These are phyloP conservation scores for Temnothorax ravouxi DNA, from an alignment of 2,888 invertebrate species.

Conservation along the genomic window DNA sequence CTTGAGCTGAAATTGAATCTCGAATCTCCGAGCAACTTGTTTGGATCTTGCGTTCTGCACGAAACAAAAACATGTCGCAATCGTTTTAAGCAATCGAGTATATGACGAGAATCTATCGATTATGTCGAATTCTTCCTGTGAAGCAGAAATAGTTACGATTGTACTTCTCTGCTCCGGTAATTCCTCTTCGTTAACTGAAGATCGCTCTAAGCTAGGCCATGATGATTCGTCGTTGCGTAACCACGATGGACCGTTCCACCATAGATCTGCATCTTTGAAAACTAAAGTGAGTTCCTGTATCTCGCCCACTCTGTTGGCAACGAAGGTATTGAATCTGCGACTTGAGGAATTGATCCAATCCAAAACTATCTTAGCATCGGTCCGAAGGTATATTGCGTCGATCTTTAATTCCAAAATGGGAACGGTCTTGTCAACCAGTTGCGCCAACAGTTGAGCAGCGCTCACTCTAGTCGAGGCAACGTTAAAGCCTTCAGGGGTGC, in stretches of 20 bases:
- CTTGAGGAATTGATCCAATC: neutral
- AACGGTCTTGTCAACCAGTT: too few relatives aligned
- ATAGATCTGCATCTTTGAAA: neutral
- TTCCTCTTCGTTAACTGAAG: neutral
- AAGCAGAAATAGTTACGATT: accelerated
- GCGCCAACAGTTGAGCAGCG: too few relatives aligned
- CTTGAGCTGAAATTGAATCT: neutral
- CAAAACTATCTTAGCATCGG: neutral
- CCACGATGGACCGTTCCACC: slow-evolving; percentile 21
- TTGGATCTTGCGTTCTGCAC: neutral
- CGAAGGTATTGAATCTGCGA: slow-evolving; percentile 10
- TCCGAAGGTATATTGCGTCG: neutral
- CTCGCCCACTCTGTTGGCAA: slow-evolving; percentile 16
- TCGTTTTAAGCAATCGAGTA: neutral
- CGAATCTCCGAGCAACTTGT: neutral
- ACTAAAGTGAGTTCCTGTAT: neutral
- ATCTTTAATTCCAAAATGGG: neutral
- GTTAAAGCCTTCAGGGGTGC: too few relatives aligned
- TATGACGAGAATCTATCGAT: neutral
- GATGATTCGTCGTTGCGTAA: neutral
- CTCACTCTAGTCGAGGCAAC: too few relatives aligned
- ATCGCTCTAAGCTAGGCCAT: neutral
- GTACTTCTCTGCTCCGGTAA: neutral
- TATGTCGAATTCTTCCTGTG: neutral
- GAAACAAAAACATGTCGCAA: neutral